phyloP scores from a whole-genome alignment of 2,888 invertebrate genomes.

The Agrochola macilenta region DNA sequence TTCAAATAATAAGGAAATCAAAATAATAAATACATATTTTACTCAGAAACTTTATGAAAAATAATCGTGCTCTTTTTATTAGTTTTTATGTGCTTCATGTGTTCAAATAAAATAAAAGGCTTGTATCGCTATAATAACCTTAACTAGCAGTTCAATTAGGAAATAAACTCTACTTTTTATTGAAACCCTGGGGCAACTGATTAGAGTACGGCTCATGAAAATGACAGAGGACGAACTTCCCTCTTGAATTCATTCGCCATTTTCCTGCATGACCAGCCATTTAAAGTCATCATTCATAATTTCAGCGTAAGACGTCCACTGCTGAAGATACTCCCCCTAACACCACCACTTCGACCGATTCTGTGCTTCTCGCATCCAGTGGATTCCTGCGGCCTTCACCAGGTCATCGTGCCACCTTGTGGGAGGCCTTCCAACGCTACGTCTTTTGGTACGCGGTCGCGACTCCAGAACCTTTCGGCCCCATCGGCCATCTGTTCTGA shows the following conservation, averaged over 20 bases:
- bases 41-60: background rate
- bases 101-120: background rate
- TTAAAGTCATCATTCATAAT: background rate
- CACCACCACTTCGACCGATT: too few relatives aligned
- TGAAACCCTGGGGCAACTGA: background rate
- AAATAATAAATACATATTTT: background rate
- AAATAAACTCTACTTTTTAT: background rate
- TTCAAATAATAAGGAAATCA: background rate
- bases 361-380: too few relatives aligned
- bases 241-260: background rate
- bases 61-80: background rate
- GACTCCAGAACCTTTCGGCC: too few relatives aligned
- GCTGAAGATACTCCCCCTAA: too few relatives aligned
- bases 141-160: too few relatives aligned
- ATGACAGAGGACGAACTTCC: background rate
- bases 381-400: too few relatives aligned
- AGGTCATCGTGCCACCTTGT: too few relatives aligned
- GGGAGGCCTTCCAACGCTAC: too few relatives aligned
- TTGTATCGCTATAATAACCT: background rate
- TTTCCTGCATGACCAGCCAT: constrained; percentile 15
- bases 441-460: too few relatives aligned
- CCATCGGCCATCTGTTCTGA: too few relatives aligned
- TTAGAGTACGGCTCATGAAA: background rate
- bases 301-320: too few relatives aligned
- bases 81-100: background rate